These are phyloP conservation scores for Eupithecia pulchellata DNA, from an alignment of 2,888 invertebrate species.

Conservation along the genomic window DNA sequence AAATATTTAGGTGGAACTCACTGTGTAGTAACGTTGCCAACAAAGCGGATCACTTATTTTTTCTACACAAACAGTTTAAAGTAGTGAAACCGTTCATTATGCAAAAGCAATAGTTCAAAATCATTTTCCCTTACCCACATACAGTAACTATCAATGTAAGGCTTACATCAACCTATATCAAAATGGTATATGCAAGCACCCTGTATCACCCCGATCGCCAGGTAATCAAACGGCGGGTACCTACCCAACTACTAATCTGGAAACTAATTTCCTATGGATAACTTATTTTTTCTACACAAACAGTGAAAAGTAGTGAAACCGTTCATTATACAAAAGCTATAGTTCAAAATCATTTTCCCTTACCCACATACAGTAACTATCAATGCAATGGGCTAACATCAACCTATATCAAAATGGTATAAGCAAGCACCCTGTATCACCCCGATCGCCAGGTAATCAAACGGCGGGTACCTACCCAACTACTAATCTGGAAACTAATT, in stretches of 20 bases:
- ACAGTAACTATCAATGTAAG: too few species aligned
- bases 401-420: conserved; percentile 22
- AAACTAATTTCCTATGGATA: background rate
- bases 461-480: conserved; percentile 42
- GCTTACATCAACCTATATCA: conserved; percentile 20
- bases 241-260: background rate
- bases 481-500: conserved; percentile 63
- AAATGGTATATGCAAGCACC: conserved; percentile 20
- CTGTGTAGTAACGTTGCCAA: too few species aligned
- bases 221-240: conserved; percentile 40
- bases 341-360: background rate
- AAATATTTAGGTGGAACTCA: too few species aligned
- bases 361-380: background rate
- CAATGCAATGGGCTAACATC: background rate
- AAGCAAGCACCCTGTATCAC: conserved; percentile 28
- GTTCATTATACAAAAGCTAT: background rate
- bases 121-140: background rate
- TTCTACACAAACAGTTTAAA: too few species aligned
- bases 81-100: background rate
- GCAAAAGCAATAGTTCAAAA: background rate
- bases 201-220: conserved; percentile 34
- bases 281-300: too few species aligned
- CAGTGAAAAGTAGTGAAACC: background rate
- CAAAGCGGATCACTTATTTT: too few species aligned
- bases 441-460: conserved; percentile 42